Evolutionary conservation across 2,113 vertebrate genomes (phyloP).

Genomic region (Lepisosteus osseus): DNA sequence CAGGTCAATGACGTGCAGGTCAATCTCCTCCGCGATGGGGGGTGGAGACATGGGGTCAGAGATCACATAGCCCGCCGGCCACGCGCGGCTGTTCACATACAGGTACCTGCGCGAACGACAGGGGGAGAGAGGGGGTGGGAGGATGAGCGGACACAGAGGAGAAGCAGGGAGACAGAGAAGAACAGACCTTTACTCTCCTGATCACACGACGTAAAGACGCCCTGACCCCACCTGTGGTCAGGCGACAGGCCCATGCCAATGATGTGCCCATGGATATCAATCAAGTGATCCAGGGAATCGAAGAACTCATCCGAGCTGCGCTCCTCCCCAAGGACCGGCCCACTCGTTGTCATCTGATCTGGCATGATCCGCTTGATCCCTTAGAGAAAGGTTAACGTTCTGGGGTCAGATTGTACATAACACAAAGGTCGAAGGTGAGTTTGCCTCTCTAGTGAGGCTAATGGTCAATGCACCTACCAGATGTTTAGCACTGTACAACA

Average conservation of each 20-base stretch:
- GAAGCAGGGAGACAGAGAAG: neutral
- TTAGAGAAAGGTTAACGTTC: slow-evolving; percentile 37
- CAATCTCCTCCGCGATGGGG: slow-evolving; percentile 91
- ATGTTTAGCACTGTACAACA: no score
- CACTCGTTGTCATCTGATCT: slow-evolving; percentile 90
- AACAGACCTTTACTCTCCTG: neutral
- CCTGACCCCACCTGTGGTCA: slow-evolving; percentile 80
- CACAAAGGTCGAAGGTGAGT: no score
- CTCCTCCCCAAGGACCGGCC: slow-evolving; percentile 87
- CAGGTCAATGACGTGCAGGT: slow-evolving; percentile 89
- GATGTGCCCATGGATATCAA: slow-evolving; percentile 93
- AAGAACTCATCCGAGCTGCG: slow-evolving; percentile 87
- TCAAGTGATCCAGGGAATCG: slow-evolving; percentile 89
- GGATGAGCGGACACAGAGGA: neutral
- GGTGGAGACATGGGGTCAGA: slow-evolving; percentile 91
- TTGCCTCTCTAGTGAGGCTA: no score
- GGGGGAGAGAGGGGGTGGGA: neutral
- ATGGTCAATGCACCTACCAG: no score
- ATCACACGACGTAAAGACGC: neutral
- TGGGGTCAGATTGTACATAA: no score
- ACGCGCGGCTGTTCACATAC: slow-evolving; percentile 93
- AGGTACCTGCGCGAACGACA: slow-evolving; percentile 74
- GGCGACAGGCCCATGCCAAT: slow-evolving; percentile 97
- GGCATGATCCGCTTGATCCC: slow-evolving; percentile 92
- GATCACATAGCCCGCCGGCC: slow-evolving; percentile 84